Evolutionary conservation across 2,888 invertebrate species (phyloP), one percentile per base, ranked within the genome.

Genomic region (Tachina grossa): DNA sequence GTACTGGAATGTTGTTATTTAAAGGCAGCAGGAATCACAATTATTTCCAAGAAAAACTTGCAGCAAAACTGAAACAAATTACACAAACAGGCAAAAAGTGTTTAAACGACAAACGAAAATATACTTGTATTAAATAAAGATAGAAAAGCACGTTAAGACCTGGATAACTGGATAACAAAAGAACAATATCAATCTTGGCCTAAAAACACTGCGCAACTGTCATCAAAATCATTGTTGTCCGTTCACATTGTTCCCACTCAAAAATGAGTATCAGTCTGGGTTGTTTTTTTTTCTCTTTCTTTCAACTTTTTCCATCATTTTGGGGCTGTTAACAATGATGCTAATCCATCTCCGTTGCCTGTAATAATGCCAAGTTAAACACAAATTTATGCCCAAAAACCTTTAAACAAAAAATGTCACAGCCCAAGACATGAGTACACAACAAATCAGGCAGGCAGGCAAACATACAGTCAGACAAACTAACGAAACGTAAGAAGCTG

Each of bases 341-440:
- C 92, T 91, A 91, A 91, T 92, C 91, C 91, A 91, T 91, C 91
- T 91, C 91, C 85, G 86, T 78, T 85, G 86, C 75, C 84, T 83
- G 85, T 82, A 85, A 85, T 85, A 83, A 85, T 85, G 85, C 85
- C 85, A 85, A 83, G 85, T 85, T 85, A 85, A 85, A 72, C 79
- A 85, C 85, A 85, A 85, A 86, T 89, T 84, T 84, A 84, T 84
- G 81, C 78, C 83, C 74, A 82, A 86, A 80, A 81, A 84, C 61
- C 75, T 75, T 69, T 68, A 72, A 74, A 68, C 83, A 83, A 85
- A 85, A 85, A 85, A 79, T 85, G 85, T 85, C 85, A 85, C 85
- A 85, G 47, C 13, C 83, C 14, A 83, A 72, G 85, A 85, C 85
- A 85, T 85, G 85, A 83, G 77, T 83, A 59, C 65, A 39, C 39